A percentile compares a stretch with the other conserved stretches of the same genome.
phyloP scores from a whole-genome alignment of 1,140 invertebrate genomes.

The Aphaenogaster floridana region DNA sequence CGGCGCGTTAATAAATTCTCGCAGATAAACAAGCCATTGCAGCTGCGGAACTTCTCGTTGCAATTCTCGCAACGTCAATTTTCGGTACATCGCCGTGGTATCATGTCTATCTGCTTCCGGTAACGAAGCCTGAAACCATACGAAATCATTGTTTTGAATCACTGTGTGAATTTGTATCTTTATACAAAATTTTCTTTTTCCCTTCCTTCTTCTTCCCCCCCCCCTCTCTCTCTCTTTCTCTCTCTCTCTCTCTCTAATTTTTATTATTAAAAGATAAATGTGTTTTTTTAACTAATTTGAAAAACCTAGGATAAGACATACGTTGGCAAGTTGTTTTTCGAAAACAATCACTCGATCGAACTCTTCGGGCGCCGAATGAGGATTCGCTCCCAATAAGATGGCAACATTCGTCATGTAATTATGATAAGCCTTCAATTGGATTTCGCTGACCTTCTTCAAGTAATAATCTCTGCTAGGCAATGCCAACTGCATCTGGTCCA shows the following conservation, averaged over 20 bases:
- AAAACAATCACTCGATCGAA: conserved; percentile 91
- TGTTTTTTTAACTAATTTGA: not conserved
- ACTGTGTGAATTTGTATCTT: not conserved
- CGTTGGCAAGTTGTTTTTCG: conserved; percentile 93
- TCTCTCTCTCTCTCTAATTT: not conserved
- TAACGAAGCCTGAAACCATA: conserved; percentile 89
- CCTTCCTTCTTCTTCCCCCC: too few relatives aligned
- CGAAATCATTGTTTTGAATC: not conserved
- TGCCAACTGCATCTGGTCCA: conserved; percentile 94
- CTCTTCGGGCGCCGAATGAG: conserved; percentile 88
- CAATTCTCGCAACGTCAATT: conserved; percentile 90
- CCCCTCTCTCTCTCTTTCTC: not conserved
- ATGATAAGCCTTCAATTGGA: conserved; percentile 91
- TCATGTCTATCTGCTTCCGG: conserved; percentile 94
- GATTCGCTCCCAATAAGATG: conserved; percentile 91
- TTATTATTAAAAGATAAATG: not conserved
- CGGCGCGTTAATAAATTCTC: conserved; percentile 89
- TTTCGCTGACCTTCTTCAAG: conserved; percentile 90
- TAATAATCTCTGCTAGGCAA: conserved; percentile 95
- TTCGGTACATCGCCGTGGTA: conserved; percentile 92
- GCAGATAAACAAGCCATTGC: conserved; percentile 93
- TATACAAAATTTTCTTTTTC: not conserved
- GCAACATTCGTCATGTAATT: conserved; percentile 93
- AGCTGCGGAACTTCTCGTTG: conserved; percentile 91
- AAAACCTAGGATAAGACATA: conserved; percentile 81